Evolutionary conservation across 2,888 invertebrate species (phyloP), one percentile per base, ranked within the genome.

Genomic region (Hypselothyrea guttata): DNA sequence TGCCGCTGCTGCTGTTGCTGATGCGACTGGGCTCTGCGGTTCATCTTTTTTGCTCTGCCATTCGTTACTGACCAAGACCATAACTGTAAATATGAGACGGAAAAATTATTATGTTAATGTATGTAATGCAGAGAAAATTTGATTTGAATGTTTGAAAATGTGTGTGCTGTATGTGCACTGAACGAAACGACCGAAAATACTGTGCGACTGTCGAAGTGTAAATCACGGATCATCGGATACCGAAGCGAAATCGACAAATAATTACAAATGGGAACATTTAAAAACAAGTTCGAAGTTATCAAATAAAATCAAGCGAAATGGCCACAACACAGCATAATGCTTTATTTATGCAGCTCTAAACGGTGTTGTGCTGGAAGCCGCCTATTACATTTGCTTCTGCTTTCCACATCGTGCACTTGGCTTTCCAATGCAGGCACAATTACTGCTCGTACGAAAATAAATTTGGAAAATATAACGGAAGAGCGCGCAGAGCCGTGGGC

Each of bases 1-100:
- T 45, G 64, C 47, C 47, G 61, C 44, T 61, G 79, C 31, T 58
- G 71, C 51, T 62, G 66, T 37, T 47, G 69, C 53, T 69, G 75
- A 48, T 61, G 74, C 51, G 48, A n/a, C 61, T 31, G 67, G 45
- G 33, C 70, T 68, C 12, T 68, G 63, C 31, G 68, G 68, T 44
- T 74, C 82, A 77, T 87, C 78, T 67, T 86, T 77, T 61, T 84
- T 86, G 44, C 70, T 86, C 59, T 78, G 81, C 88, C 87, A 87
- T 86, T 88, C 89, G 77, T 84, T 89, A 72, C 86, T 87, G 75
- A 87, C 89, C 83, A 89, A 86, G 79, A 89, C 88, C 88, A 89
- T 88, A 83, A 82, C 88, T 88, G 62, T 15, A 51, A 64, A 12
- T 34, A 33, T 35, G 2, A 41, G 18, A 35, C 15, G 37, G 38